Evolutionary conservation across 2,888 invertebrate genomes (phyloP).

Genomic region (Rhingia campestris): DNA sequence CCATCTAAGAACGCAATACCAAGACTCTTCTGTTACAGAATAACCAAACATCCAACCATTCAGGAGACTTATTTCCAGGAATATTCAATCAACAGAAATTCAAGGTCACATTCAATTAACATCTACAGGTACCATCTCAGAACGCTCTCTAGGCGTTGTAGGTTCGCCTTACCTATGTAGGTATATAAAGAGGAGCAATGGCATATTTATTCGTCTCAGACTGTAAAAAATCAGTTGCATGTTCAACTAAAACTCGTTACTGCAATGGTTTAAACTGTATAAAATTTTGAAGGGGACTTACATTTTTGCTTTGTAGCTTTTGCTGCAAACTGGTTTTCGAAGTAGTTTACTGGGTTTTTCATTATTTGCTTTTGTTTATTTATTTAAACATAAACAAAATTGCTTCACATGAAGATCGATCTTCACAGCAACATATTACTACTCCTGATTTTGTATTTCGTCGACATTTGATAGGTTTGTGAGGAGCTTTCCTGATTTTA

Average conservation of each 20-base stretch:
- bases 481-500: not conserved
- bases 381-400: not conserved
- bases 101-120: no score
- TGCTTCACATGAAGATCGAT: not conserved
- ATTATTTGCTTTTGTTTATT: slow-evolving; percentile 26
- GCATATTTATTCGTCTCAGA: not conserved
- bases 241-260: slow-evolving; percentile 20
- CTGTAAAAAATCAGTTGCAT: not conserved
- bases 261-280: slow-evolving; percentile 14
- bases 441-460: not conserved
- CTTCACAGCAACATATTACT: not conserved
- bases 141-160: no score
- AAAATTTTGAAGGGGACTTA: slow-evolving; percentile 31
- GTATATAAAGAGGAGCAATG: no score
- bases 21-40: no score
- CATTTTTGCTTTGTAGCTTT: slow-evolving; percentile 19
- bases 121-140: no score
- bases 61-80: no score
- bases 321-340: slow-evolving; percentile 26
- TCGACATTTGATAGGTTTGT: not conserved
- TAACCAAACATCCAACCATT: no score
- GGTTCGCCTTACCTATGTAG: no score
- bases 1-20: no score
- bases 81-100: no score
- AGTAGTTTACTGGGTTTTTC: slow-evolving; percentile 51